Base-by-base conservation (phyloP, 2,797 vertebrate genomes). In the Hipposideros larvatus region DNA sequence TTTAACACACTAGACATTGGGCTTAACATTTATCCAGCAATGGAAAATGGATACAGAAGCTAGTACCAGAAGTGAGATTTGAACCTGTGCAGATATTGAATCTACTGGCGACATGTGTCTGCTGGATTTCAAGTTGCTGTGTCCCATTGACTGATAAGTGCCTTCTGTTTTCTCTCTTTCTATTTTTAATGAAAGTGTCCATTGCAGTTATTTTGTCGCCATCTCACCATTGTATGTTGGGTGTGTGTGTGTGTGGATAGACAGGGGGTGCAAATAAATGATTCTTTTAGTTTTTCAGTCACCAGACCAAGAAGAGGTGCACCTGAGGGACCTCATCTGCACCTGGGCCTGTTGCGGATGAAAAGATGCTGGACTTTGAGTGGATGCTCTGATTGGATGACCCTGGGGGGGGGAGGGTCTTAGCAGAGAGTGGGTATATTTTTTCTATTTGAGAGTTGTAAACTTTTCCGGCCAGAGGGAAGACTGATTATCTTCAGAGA, bases 401-500 rank as follows among this genome's bases (percentile, higher is more conserved):
- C 9, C 7, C 48, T 24, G 48, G 24, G 5, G 22, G 34, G 68
- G 26, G 9, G 1, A 14, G 26, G 16, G 53, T 61, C 53, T 79
- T 26, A 22, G 34, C 26, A 71, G 55, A 65, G 28, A 31, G 46
- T 19, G 21, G 48, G 55, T 5, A 0, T 53, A 10, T 21, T 53
- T n/a, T 26, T 22, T 22, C 43, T 70, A 11, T 37, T 61, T 43
- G 43, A 82, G n/a, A 70, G 46, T 34, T 15, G 10, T 41, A 37
- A 61, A 31, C 48, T 71, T 73, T 34, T 43, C 22, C 28, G 59
- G 68, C 43, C 73, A 19, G 26, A 34, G 61, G 68, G 41, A 79
- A 93, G 53, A 75, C 28, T 24, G 68, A n/a, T 80, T 37, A 41
- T 66, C 46, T 87, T 68, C 70, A 71, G 53, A 90, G 34, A 55